Percentiles rank a stretch among this genome's conserved stretches.
Conservation (phyloP, 2,797 vertebrate genomes). For the Molossus alvarezi region DNA sequence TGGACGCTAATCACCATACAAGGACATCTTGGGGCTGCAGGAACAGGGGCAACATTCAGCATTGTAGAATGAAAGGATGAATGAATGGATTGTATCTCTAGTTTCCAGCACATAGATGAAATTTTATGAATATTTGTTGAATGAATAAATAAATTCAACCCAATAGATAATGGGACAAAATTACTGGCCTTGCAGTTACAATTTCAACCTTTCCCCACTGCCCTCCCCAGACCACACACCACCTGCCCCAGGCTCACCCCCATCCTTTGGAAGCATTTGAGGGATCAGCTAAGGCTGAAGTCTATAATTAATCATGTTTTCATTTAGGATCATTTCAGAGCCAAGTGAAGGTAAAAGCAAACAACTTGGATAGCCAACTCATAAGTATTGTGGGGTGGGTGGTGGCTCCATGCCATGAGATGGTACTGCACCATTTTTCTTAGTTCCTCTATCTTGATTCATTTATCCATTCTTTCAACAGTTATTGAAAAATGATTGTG, state of each 20-base stretch:
- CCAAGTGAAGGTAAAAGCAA: slow-evolving; percentile 4
- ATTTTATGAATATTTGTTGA: slow-evolving; percentile 63
- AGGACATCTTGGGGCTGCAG: neutral
- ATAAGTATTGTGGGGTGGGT: neutral
- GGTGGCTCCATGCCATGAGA: neutral
- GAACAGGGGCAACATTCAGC: slow-evolving; percentile 40
- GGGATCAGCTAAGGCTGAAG: neutral
- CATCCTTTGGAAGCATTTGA: neutral
- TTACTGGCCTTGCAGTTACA: neutral
- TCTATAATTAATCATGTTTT: neutral
- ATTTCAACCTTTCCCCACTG: neutral
- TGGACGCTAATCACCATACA: neutral
- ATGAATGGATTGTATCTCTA: slow-evolving; percentile 37
- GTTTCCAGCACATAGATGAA: slow-evolving; percentile 8
- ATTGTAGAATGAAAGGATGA: slow-evolving; percentile 27
- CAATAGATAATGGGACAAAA: neutral
- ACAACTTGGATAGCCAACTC: neutral
- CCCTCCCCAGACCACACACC: neutral
- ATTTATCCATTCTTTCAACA: slow-evolving; percentile 29
- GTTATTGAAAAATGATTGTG: neutral
- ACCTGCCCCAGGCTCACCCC: neutral
- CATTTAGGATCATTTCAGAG: neutral
- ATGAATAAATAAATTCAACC: slow-evolving; percentile 52
- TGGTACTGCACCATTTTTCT: neutral
- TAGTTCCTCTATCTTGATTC: slow-evolving; percentile 39